Conservation (phyloP, 2,888 invertebrate genomes). For the Andrena bicolor region DNA sequence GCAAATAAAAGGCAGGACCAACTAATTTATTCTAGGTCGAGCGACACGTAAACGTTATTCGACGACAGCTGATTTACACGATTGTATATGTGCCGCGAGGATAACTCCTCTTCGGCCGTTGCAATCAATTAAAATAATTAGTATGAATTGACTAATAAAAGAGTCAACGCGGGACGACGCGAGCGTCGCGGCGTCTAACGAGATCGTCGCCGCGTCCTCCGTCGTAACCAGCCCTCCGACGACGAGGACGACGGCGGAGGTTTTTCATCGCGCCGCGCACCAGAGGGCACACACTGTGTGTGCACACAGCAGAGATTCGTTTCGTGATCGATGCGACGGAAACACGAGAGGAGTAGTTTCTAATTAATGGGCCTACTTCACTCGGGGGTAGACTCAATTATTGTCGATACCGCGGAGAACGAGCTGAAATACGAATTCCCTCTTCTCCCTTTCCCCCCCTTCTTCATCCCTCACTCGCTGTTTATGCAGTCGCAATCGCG, state of each 20-base stretch:
- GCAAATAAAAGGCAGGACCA: constrained; percentile 17
- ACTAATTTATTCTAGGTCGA: constrained; percentile 38
- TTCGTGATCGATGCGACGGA: constrained; percentile 63
- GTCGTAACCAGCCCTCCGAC: constrained; percentile 10
- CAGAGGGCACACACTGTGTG: constrained; percentile 9
- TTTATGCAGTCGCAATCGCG: constrained; percentile 52
- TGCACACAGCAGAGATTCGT: constrained; percentile 39
- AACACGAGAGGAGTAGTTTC: constrained; percentile 70
- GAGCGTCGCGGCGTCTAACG: background rate
- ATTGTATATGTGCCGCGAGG: constrained; percentile 24
- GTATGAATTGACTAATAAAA: constrained; percentile 47
- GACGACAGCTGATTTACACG: constrained; percentile 32
- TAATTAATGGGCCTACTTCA: constrained; percentile 77
- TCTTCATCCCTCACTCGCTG: background rate
- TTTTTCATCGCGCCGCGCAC: constrained; percentile 17
- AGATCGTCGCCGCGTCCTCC: background rate
- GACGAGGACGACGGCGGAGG: background rate
- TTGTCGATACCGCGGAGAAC: constrained; percentile 77
- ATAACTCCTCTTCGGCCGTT: constrained; percentile 41
- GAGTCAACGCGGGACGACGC: background rate
- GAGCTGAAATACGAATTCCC: constrained; percentile 71
- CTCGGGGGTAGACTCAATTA: constrained; percentile 78
- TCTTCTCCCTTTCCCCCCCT: background rate
- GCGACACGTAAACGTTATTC: constrained; percentile 34
- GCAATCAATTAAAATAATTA: constrained; percentile 52